A percentile compares a stretch with the other conserved stretches of the same genome.
phyloP scores from a whole-genome alignment of 2,113 vertebrate species.

The Corythoichthys haematopterus region DNA sequence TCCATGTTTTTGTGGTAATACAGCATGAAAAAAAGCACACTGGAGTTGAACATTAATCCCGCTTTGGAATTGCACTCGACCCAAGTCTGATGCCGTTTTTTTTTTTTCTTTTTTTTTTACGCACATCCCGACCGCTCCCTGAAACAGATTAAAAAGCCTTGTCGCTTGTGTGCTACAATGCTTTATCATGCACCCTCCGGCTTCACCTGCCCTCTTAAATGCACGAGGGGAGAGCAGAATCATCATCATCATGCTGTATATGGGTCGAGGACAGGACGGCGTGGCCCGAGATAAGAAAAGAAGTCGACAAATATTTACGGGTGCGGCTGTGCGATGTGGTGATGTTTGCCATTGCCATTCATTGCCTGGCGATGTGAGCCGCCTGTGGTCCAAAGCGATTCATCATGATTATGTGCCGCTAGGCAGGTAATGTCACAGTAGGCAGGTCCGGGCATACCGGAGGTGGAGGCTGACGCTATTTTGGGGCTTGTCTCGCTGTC shows the following conservation, averaged over 20 bases:
- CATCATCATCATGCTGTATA: neutral
- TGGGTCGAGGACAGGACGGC: constrained; percentile 27
- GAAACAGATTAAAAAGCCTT: neutral
- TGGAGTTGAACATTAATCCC: neutral
- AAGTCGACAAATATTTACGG: constrained; percentile 17
- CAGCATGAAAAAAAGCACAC: constrained; percentile 12
- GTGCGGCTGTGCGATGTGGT: constrained; percentile 12
- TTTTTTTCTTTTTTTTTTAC: too few relatives aligned
- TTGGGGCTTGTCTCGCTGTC: constrained; percentile 51
- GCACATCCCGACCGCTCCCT: constrained; percentile 4
- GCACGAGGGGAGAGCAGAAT: constrained; percentile 11
- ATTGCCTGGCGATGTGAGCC: constrained; percentile 37
- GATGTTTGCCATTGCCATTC: constrained; percentile 54
- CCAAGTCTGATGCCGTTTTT: constrained; percentile 3
- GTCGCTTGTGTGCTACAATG: neutral
- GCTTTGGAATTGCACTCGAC: constrained; percentile 10
- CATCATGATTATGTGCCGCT: constrained; percentile 71
- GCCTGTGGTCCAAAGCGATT: constrained; percentile 53
- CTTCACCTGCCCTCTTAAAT: constrained; percentile 26
- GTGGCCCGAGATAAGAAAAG: constrained; percentile 13
- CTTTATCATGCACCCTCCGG: constrained; percentile 22
- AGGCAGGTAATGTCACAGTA: constrained; percentile 71
- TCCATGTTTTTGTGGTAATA: neutral
- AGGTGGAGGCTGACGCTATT: constrained; percentile 47
- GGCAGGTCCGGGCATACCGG: constrained; percentile 42